phyloP scores from a whole-genome alignment of 2,888 invertebrate genomes.

The Coelopa pilipes region DNA sequence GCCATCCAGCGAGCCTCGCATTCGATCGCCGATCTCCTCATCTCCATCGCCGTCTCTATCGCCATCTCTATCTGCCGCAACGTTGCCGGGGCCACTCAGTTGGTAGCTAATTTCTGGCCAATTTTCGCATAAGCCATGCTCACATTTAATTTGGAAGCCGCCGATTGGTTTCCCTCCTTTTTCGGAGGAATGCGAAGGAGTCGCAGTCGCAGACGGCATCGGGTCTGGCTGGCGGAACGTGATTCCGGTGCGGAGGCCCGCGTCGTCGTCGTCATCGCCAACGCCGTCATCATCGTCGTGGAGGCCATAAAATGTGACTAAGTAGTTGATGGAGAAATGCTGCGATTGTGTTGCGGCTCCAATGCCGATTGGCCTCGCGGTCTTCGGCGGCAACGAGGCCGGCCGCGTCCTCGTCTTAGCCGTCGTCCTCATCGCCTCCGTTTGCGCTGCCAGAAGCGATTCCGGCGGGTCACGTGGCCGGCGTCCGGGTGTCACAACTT shows the following conservation, averaged over 20 bases:
- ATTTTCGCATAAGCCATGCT: conserved; percentile 63
- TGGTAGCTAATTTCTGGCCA: conserved; percentile 47
- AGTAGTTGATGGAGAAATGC: background rate
- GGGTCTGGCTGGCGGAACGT: too few species aligned
- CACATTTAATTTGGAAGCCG: conserved; percentile 45
- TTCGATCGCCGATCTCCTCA: too few species aligned
- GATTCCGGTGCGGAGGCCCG: background rate
- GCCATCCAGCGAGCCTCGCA: conserved; percentile 20
- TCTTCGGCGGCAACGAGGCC: conserved; percentile 10
- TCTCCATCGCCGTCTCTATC: background rate
- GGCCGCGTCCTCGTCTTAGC: background rate
- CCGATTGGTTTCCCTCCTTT: conserved; percentile 9
- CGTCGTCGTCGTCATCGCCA: background rate
- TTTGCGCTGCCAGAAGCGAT: too few species aligned
- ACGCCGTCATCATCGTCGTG: conserved; percentile 32
- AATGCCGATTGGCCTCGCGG: background rate
- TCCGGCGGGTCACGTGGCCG: background rate
- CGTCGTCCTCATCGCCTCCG: too few species aligned
- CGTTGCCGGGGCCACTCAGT: conserved; percentile 40
- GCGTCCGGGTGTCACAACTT: conserved; percentile 25
- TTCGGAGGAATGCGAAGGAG: background rate
- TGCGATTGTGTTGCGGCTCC: conserved; percentile 25
- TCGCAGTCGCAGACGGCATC: too few species aligned
- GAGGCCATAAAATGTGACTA: conserved; percentile 6
- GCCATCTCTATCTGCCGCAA: conserved; percentile 7